Percentiles rank a stretch among this genome's conserved stretches.
These are phyloP conservation scores for Drosophila pectinifera DNA, from an alignment of 1,140 invertebrate genomes.

Conservation along the genomic window DNA sequence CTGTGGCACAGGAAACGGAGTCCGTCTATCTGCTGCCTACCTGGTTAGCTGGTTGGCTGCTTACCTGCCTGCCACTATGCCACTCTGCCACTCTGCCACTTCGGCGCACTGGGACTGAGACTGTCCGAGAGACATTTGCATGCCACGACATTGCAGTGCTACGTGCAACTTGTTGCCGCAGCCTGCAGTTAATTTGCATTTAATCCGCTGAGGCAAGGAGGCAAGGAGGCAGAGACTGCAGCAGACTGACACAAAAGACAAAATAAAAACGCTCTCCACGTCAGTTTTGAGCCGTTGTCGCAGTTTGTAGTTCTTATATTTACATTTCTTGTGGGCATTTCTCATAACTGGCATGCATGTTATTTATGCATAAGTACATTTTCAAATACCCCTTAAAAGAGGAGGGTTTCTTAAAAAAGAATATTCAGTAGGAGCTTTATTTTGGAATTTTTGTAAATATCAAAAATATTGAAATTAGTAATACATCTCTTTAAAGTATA, in stretches of 20 bases:
- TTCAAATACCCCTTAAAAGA: conserved; percentile 12
- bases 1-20: conserved; percentile 74
- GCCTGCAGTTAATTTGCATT: conserved; percentile 80
- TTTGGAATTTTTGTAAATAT: neutral
- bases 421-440: neutral
- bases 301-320: conserved; percentile 46
- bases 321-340: conserved; percentile 37
- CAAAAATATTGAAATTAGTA: too few relatives aligned
- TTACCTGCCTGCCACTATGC: conserved; percentile 32
- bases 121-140: conserved; percentile 56
- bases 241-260: conserved; percentile 34
- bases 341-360: conserved; percentile 58
- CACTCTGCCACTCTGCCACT: conserved; percentile 24
- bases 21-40: conserved; percentile 30
- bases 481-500: too few relatives aligned
- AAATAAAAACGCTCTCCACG: conserved; percentile 54
- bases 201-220: conserved; percentile 61
- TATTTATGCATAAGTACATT: conserved; percentile 44
- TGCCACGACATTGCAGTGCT: conserved; percentile 57
- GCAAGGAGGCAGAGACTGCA: conserved; percentile 26
- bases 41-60: conserved; percentile 31
- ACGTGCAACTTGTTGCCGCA: conserved; percentile 81
- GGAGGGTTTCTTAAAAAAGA: neutral
- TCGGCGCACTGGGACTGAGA: conserved; percentile 22
- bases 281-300: conserved; percentile 59